Evolutionary conservation across 2,888 invertebrate genomes (phyloP).

Genomic region (Dioctria rufipes): DNA sequence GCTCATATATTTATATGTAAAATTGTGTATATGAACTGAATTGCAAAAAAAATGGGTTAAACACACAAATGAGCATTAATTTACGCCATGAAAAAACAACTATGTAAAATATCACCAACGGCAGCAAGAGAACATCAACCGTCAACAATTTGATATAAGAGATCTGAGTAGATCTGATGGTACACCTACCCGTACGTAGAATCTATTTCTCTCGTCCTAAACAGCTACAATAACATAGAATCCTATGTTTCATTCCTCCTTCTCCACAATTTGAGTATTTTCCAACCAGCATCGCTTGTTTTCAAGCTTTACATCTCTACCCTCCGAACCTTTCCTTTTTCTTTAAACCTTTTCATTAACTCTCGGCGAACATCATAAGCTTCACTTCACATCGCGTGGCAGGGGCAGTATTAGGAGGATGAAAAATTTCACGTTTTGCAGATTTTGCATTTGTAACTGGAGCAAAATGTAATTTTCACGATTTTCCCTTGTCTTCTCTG

Average conservation of each 20-base stretch:
- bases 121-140: constrained; percentile 22
- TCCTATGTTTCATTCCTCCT: background rate
- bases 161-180: background rate
- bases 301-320: background rate
- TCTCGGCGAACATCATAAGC: constrained; percentile 30
- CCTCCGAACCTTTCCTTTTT: constrained; percentile 5
- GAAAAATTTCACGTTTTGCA: constrained; percentile 40
- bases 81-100: constrained; percentile 27
- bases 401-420: background rate
- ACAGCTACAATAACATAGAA: background rate
- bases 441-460: constrained; percentile 48
- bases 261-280: background rate
- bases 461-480: constrained; percentile 45
- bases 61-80: constrained; percentile 46
- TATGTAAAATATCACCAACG: constrained; percentile 25
- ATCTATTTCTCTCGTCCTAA: background rate
- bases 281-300: no score
- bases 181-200: background rate
- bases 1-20: background rate
- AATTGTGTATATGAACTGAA: constrained; percentile 16
- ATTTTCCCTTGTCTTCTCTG: constrained; percentile 10
- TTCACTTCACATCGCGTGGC: background rate
- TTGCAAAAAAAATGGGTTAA: constrained; percentile 37
- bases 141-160: constrained; percentile 18
- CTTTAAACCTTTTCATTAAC: constrained; percentile 36